These are phyloP conservation scores for Exaiptasia diaphana DNA, from an alignment of 64 coral and sea anemone species.

Conservation along the genomic window DNA sequence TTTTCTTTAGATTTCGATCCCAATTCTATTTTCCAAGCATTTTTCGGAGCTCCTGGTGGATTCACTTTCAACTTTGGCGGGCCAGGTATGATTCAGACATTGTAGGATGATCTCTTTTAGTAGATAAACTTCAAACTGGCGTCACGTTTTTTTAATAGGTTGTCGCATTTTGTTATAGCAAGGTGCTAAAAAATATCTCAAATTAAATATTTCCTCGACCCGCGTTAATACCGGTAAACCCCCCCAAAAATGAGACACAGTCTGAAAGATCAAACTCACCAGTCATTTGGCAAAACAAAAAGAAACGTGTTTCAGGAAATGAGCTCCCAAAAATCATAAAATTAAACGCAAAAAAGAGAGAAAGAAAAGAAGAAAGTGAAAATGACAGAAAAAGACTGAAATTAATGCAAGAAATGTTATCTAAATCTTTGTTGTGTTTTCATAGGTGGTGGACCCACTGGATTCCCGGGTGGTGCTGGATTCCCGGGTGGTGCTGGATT, in stretches of 20 bases:
- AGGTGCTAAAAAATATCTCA: background rate
- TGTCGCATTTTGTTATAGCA: background rate
- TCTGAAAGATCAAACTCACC: background rate
- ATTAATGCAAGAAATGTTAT: background rate
- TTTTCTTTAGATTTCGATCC: slow-evolving; percentile 66
- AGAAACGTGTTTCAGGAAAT: too few relatives aligned
- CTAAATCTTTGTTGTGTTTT: background rate
- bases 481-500: background rate
- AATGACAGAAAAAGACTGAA: background rate
- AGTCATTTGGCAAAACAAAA: background rate
- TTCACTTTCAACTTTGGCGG: slow-evolving; percentile 53
- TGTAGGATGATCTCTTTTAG: too few relatives aligned
- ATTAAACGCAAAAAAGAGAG: too few relatives aligned
- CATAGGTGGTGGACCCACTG: background rate
- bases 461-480: background rate
- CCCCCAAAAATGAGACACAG: background rate
- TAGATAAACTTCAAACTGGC: background rate
- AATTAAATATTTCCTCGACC: background rate
- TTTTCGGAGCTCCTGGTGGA: slow-evolving; percentile 52
- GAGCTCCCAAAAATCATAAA: too few relatives aligned
- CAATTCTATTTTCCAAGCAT: slow-evolving; percentile 78
- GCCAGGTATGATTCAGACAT: slow-evolving; percentile 47
- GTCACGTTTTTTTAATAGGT: background rate
- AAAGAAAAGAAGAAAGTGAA: background rate
- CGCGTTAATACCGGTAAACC: background rate